A percentile compares a stretch with the other conserved stretches of the same genome.
Evolutionary conservation across 1,140 invertebrate genomes (phyloP).

Genomic region (Anastatus disparis): DNA sequence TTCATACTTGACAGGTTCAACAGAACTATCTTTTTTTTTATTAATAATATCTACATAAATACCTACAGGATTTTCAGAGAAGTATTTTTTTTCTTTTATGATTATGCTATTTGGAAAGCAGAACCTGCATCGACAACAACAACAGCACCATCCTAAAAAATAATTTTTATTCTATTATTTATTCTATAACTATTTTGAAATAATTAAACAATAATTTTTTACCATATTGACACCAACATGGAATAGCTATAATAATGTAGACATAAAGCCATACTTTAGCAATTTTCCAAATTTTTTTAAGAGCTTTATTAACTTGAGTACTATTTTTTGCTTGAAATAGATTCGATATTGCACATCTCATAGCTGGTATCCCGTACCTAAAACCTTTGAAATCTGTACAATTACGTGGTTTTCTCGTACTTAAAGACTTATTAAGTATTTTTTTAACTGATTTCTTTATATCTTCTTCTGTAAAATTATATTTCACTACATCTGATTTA

Average conservation of each 20-base stretch:
- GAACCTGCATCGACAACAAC: constrained; percentile 54
- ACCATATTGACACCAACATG: constrained; percentile 60
- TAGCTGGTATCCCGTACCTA: constrained; percentile 48
- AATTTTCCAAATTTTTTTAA: constrained; percentile 49
- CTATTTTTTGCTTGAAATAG: constrained; percentile 46
- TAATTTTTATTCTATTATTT: neutral
- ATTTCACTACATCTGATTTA: constrained; percentile 35
- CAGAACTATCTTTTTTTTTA: constrained; percentile 18
- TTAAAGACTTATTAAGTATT: constrained; percentile 44
- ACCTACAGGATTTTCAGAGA: constrained; percentile 53
- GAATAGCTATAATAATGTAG: constrained; percentile 54
- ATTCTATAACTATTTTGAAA: neutral
- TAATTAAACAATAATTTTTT: neutral
- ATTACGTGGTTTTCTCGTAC: constrained; percentile 48
- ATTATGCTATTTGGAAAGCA: constrained; percentile 55
- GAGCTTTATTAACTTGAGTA: constrained; percentile 35
- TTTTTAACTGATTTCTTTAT: constrained; percentile 30
- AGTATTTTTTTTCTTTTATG: constrained; percentile 52
- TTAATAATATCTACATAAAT: constrained; percentile 36
- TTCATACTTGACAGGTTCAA: constrained; percentile 42
- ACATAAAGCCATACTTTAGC: constrained; percentile 54
- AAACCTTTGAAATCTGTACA: constrained; percentile 51
- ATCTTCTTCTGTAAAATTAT: constrained; percentile 52
- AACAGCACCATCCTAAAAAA: constrained; percentile 59
- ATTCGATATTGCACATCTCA: constrained; percentile 52